Evolutionary conservation across 2,888 invertebrate genomes (phyloP).

Genomic region (Drosophila engyochracea): DNA sequence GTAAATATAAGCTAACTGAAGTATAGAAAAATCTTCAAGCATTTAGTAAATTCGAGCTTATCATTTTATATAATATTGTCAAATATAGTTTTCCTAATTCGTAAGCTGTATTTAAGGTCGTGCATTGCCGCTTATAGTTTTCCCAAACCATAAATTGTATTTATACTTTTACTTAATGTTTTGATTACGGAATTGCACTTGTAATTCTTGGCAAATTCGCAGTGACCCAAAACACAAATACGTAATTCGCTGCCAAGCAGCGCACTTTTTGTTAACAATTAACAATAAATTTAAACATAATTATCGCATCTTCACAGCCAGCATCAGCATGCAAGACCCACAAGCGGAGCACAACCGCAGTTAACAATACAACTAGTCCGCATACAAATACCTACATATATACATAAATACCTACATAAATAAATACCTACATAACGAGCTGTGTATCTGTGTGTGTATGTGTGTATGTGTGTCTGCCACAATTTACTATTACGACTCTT

Average conservation of each 20-base stretch:
- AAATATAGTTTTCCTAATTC: background rate
- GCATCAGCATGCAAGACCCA: constrained; percentile 15
- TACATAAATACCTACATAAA: background rate
- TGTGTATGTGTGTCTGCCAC: constrained; percentile 1
- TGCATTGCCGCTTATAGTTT: background rate
- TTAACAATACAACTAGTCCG: constrained; percentile 25
- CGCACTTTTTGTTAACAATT: constrained; percentile 71
- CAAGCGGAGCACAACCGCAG: constrained; percentile 15
- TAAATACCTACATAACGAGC: background rate
- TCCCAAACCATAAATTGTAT: background rate
- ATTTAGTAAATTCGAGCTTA: background rate
- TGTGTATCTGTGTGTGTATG: background rate
- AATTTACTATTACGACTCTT: background rate
- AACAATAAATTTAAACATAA: constrained; percentile 73
- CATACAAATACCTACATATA: constrained; percentile 22
- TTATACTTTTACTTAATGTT: background rate
- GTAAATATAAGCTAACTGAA: background rate
- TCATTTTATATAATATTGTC: background rate
- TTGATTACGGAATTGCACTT: constrained; percentile 10
- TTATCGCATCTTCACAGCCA: constrained; percentile 58
- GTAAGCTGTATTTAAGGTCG: background rate
- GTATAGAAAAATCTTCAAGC: background rate
- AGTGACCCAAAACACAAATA: constrained; percentile 14
- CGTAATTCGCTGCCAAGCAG: constrained; percentile 6
- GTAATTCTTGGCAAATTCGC: constrained; percentile 3